Evolutionary conservation across 2,888 invertebrate species (phyloP), one percentile per base, ranked within the genome.

Genomic region (Ariolimax columbianus): DNA sequence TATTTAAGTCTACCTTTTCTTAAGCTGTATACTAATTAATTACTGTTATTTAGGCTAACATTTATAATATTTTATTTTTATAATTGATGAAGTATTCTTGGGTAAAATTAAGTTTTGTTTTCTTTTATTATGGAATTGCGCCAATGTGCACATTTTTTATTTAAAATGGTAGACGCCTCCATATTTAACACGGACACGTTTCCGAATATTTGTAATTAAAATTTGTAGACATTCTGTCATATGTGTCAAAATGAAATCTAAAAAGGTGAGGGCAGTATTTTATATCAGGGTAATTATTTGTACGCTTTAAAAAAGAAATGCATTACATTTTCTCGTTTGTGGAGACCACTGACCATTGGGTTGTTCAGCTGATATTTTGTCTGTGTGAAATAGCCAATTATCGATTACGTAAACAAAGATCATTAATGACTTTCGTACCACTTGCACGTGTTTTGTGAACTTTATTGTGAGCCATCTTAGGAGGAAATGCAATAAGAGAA

Each of bases 351-450:
- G 7, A 30, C 14, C 70, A 70, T 33, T 70, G 36, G 11, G 19
- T 38, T 19, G 43, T 43, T 23, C 17, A 73, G n/a, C 73, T 17
- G 38, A 73, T 1, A 11, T 17, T n/a, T 73, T 43, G 38, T 70
- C 9, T 36, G 3, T 38, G 43, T 33, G 55, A 77, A 77, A 30
- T 51, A 4, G 55, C 77, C 77, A 55, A 55, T 77, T 77, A 77
- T 77, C 77, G 77, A 77, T 47, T 77, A 55, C 47, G 77, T 77
- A 77, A 77, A 77, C 77, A 77, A 75, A 47, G 11, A 17, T 43
- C 36, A 73, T 17, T 43, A 47, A 43, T 3, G 1, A 1, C 47
- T 55, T 55, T 55, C n/a, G n/a, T n/a, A n/a, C n/a, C n/a, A n/a
- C n/a, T n/a, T n/a, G n/a, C n/a, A n/a, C n/a, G n/a, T n/a, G n/a